Base-by-base conservation (phyloP, 2,888 invertebrate species). In the Linnaemya tessellans region DNA sequence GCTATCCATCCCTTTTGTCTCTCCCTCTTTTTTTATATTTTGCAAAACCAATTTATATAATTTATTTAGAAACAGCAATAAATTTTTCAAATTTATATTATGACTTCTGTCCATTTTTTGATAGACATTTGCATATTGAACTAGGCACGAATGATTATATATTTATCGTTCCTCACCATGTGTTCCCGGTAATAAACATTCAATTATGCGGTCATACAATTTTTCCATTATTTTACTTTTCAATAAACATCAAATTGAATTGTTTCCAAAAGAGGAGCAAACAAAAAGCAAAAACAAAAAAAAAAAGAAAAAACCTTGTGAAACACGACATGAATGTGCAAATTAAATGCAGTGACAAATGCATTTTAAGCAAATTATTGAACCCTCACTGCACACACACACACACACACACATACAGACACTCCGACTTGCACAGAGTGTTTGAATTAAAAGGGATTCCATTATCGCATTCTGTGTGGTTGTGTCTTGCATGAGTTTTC, bases 271-370 rank as follows among this genome's bases (percentile, higher is more conserved):
- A 84, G 58, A 51, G 25, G 65, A 78, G 78, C 70, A 67, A 60
- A 46, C 25, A 43, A 46, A 30, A 49, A 71, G 70, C 30, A 73
- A 20, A 25, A 13, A 60, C 25, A 77, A 73, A n/a, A 41, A 62
- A 13, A 67, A 35, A 56, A 46, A 8, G 46, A 7, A 25, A 25
- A 60, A 65, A 82, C 65, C 58, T 78, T 83, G 82, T 78, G 77
- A 78, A 78, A 71, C 70, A 73, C 68, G 54, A 62, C 81, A 75
- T 80, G 82, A 86, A 84, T 82, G 85, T 84, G 83, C 87, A 87
- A 87, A 88, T 88, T 88, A 88, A 88, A 87, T 88, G 87, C 87
- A 88, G 87, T 88, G 88, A 88, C 88, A 87, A 88, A 88, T 87
- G 87, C 87, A 87, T 87, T 88, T 85, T 81, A 86, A 43, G 82